Evolutionary conservation across 37 sponge, comb jelly and placozoan genomes (phyloP), one percentile per base, ranked within the genome.

Genomic region (Beroe forskalii): DNA sequence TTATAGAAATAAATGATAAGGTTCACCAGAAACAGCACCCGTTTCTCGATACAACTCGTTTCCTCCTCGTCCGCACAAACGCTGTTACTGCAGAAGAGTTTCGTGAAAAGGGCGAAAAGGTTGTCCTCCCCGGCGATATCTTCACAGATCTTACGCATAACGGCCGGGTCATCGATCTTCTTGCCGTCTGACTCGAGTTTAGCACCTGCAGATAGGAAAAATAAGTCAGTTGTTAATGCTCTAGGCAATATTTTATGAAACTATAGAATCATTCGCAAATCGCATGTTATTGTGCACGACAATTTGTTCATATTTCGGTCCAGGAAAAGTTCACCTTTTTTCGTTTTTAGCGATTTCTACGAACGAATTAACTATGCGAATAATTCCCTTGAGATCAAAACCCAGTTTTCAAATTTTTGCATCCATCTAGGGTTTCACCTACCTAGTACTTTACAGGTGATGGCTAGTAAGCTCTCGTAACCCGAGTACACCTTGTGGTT

Each of bases 121-220:
- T 80, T 80, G 40, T 80, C 86, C 4, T 80, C 86, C 28, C 86
- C 86, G 25, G 86, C 55, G 9, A 80, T 37, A 38, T 37, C 35
- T 4, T 44, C 86, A 42, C 86, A 80, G 28, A 80, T 44, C 27
- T 80, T 28, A 14, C 55, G 27, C 86, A 80, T 80, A n/a, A 35
- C 40, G 28, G 6, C 55, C 4, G 86, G 86, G 31, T 44, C 55
- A 23, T 80, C 55, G 28, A 80, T 80, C 86, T 80, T 69, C 38
- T 69, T 9, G 12, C 55, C 55, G 12, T 48, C 55, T 6, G 12
- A 17, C 55, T 48, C 55, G 12, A 48, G 55, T 12, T 48, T 48
- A 17, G 55, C 55, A 17, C 55, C 55, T 48, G 12, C 12, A 17
- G 12, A 48, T 48, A 48, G 55, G 55, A 12, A 48, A n/a, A n/a